phyloP scores from a whole-genome alignment of 2,797 vertebrate species.

The Thaleichthys pacificus region DNA sequence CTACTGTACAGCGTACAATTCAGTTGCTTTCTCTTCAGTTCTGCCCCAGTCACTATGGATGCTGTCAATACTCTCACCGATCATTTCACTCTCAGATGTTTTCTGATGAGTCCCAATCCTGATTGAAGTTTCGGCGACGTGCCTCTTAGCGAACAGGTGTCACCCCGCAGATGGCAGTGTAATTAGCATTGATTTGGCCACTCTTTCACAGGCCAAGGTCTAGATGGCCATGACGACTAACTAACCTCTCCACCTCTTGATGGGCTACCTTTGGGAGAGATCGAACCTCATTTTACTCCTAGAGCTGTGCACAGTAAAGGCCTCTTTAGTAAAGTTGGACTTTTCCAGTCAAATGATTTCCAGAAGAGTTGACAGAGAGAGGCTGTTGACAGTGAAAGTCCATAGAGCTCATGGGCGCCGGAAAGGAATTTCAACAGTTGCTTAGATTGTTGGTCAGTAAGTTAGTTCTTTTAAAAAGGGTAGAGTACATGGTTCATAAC shows the following conservation, averaged over 20 bases:
- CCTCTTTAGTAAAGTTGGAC: conserved; percentile 57
- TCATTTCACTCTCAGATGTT: conserved; percentile 53
- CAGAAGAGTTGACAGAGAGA: conserved; percentile 32
- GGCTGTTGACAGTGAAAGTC: conserved; percentile 27
- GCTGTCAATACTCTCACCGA: conserved; percentile 52
- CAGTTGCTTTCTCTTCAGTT: too few relatives aligned
- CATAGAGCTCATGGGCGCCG: background rate
- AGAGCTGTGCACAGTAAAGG: conserved; percentile 50
- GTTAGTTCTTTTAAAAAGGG: background rate
- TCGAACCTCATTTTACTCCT: conserved; percentile 75
- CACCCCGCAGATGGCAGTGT: conserved; percentile 78
- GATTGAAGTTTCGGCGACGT: conserved; percentile 70
- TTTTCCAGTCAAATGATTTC: conserved; percentile 49
- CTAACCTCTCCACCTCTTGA: conserved; percentile 80
- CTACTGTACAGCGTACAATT: background rate
- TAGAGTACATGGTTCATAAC: background rate
- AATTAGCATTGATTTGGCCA: conserved; percentile 82
- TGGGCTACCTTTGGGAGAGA: conserved; percentile 76
- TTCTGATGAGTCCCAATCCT: conserved; percentile 47
- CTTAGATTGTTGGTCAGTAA: too few relatives aligned
- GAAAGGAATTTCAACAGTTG: too few relatives aligned
- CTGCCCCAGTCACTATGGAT: conserved; percentile 30
- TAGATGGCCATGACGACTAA: conserved; percentile 78
- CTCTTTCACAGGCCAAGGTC: conserved; percentile 73
- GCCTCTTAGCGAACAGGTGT: conserved; percentile 77